Evolutionary conservation across 2,888 invertebrate species (phyloP).

Genomic region (Alviniconcha strummeri): DNA sequence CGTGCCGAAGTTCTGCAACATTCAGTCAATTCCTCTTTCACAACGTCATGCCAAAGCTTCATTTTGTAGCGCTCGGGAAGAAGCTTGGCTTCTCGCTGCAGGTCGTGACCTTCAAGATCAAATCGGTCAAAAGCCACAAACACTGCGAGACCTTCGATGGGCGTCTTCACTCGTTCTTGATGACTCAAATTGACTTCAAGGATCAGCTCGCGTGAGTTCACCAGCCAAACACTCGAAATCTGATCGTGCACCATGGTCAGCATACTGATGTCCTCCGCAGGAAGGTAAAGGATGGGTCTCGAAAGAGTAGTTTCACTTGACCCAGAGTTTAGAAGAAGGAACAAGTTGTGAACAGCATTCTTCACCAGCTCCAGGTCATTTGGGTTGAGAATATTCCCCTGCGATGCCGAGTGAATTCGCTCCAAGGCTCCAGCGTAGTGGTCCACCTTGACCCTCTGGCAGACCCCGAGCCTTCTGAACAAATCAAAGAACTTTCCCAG

Average conservation of each 20-base stretch:
- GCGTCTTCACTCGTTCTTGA: background rate
- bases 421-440: conserved; percentile 22
- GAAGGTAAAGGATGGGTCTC: conserved; percentile 6
- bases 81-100: background rate
- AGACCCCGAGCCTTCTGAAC: conserved; percentile 11
- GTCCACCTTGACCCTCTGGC: background rate
- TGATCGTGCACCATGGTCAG: background rate
- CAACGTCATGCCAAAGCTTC: conserved; percentile 21
- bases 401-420: background rate
- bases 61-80: conserved; percentile 20
- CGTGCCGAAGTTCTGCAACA: conserved; percentile 7
- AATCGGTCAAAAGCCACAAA: background rate
- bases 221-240: background rate
- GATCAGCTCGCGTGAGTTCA: conserved; percentile 9
- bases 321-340: background rate
- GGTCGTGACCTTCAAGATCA: background rate
- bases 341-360: background rate
- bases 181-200: background rate
- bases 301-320: background rate
- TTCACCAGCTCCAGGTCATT: conserved; percentile 9
- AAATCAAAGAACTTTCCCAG: conserved; percentile 1
- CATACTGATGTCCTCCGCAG: background rate
- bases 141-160: background rate
- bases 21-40: background rate
- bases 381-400: background rate